A percentile compares a stretch with the other conserved stretches of the same genome.
Conservation (phyloP, 2,888 invertebrate genomes). For the Athetis lepigone region DNA sequence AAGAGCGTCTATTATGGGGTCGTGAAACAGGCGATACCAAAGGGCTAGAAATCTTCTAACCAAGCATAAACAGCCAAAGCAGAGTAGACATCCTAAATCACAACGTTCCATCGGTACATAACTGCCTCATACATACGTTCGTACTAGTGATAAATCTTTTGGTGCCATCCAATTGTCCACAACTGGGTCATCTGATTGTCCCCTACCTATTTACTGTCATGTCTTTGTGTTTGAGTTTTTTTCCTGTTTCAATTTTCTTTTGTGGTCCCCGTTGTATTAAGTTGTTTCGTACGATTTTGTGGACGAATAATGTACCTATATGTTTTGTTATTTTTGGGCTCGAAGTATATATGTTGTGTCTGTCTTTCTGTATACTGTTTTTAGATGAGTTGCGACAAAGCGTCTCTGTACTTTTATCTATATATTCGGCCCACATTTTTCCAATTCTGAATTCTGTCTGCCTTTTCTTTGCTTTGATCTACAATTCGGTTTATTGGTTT, state of each 20-base stretch:
- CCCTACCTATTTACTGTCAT: constrained; percentile 82
- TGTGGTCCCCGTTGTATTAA: constrained; percentile 80
- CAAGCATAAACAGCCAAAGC: constrained; percentile 36
- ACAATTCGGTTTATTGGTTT: constrained; percentile 15
- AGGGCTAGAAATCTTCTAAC: constrained; percentile 20
- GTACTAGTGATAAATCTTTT: constrained; percentile 83
- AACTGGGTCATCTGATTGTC: constrained; percentile 87
- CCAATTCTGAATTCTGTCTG: constrained; percentile 26
- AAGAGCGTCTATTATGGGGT: too few relatives aligned
- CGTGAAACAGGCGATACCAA: constrained; percentile 6
- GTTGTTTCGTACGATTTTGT: constrained; percentile 78
- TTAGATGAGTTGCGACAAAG: constrained; percentile 57
- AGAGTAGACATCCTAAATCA: constrained; percentile 62
- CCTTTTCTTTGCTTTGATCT: constrained; percentile 43
- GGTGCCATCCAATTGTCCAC: constrained; percentile 84
- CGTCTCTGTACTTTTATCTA: constrained; percentile 51
- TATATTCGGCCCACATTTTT: constrained; percentile 47
- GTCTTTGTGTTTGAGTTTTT: constrained; percentile 79
- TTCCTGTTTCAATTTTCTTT: constrained; percentile 86
- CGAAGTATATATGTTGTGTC: constrained; percentile 41
- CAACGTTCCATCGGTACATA: constrained; percentile 58
- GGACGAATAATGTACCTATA: constrained; percentile 63
- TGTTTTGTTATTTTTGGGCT: constrained; percentile 59
- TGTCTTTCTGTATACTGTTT: constrained; percentile 44
- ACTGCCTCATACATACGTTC: constrained; percentile 67